A percentile compares a stretch with the other conserved stretches of the same genome.
phyloP scores from a whole-genome alignment of 2,888 invertebrate species.

The Chironomus tentans region DNA sequence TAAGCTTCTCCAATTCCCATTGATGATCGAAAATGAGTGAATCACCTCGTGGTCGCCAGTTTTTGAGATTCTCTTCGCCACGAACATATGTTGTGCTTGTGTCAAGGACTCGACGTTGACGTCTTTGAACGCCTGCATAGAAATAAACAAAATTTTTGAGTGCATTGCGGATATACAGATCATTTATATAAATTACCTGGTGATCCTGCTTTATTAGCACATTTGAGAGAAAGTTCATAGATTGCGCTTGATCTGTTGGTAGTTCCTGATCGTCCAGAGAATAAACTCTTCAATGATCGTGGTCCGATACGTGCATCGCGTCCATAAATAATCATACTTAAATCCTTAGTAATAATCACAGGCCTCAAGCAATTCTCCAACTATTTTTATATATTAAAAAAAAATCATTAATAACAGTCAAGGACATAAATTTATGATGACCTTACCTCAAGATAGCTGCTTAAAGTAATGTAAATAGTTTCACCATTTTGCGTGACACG shows the following conservation, averaged over 20 bases:
- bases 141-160: neutral
- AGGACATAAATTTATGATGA: neutral
- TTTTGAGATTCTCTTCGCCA: conserved; percentile 96
- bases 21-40: conserved; percentile 98
- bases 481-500: conserved; percentile 92
- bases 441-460: conserved; percentile 90
- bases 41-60: conserved; percentile 97
- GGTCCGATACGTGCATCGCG: conserved; percentile 86
- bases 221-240: conserved; percentile 88
- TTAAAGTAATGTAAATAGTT: conserved; percentile 96
- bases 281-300: conserved; percentile 66
- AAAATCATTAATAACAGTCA: neutral
- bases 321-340: conserved; percentile 93
- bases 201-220: conserved; percentile 93
- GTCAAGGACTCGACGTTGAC: conserved; percentile 92
- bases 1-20: conserved; percentile 98
- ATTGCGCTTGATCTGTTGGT: conserved; percentile 94
- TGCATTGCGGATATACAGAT: neutral
- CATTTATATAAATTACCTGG: conserved; percentile 52
- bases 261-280: conserved; percentile 70
- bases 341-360: conserved; percentile 97
- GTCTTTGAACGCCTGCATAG: conserved; percentile 72
- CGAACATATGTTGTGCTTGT: conserved; percentile 97
- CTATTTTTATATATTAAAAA: conserved; percentile 45
- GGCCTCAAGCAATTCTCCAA: conserved; percentile 96